Evolutionary conservation across 2,113 vertebrate genomes (phyloP), one percentile per base, ranked within the genome.

Genomic region (Oryzias celebensis): DNA sequence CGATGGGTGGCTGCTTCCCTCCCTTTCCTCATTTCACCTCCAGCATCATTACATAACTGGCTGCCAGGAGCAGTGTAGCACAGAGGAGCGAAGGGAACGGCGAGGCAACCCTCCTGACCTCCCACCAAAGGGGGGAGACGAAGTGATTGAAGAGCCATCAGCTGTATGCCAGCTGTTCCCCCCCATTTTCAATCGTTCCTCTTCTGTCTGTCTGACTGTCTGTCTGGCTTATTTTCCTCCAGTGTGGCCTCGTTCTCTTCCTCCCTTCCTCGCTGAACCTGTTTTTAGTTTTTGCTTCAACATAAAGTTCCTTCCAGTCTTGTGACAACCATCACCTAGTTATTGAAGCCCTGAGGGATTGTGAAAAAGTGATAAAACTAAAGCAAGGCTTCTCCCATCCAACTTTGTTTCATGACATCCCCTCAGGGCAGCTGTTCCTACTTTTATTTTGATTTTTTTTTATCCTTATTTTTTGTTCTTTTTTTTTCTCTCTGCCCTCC

Each of bases 121-220:
- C 84, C 82, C 72, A 73, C 80, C 81, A 78, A 82, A 82, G 78
- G 84, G 75, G 83, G 81, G 82, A 79, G 77, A 84, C 64, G 58
- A 74, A 73, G 59, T 90, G 87, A 90, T 88, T 59, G 84, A 91
- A 71, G 66, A 82, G 73, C 80, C 84, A 78, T 87, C 88, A 83
- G 65, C 64, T 62, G 55, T 15, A 56, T 62, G 81, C 86, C 87
- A 90, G 86, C 80, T 90, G 87, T 44, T 22, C 59, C 46, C 24
- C 41, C 49, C 49, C 20, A 50, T 50, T 43, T 68, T 23, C 50
- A 10, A 2, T 62, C 63, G n/a, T 46, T 69, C 70, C 44, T 28
- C 52, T 44, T 65, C 56, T 54, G 42, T 63, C 67, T 45, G 46
- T 53, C 73, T 66, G 51, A 74, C 78, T 62, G 14, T 65, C 14